These are phyloP conservation scores for Fulica atra DNA, from an alignment of 2,113 vertebrate species.

Conservation along the genomic window DNA sequence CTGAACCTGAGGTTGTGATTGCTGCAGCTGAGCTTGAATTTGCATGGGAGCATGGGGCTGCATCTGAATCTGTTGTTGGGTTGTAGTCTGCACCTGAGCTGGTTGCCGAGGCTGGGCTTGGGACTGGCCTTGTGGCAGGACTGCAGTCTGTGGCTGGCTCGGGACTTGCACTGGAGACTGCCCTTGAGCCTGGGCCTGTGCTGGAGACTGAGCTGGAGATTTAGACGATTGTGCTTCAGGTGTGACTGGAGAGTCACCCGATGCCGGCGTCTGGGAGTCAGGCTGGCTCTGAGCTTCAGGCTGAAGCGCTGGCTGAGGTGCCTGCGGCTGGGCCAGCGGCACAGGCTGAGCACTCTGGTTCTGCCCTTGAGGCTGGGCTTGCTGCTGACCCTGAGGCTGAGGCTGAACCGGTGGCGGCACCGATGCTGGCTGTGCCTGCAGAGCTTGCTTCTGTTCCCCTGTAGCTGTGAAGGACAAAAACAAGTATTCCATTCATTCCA, in stretches of 20 bases:
- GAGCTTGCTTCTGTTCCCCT: constrained; percentile 71
- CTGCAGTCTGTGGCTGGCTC: constrained; percentile 57
- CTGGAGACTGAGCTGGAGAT: constrained; percentile 69
- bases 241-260: constrained; percentile 29
- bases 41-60: constrained; percentile 76
- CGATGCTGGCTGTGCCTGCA: constrained; percentile 33
- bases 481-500: neutral
- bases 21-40: constrained; percentile 81
- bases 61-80: constrained; percentile 68
- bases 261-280: constrained; percentile 53
- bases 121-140: constrained; percentile 72
- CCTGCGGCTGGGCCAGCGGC: constrained; percentile 53
- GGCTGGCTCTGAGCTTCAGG: constrained; percentile 63
- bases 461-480: constrained; percentile 63
- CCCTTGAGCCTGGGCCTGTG: constrained; percentile 78
- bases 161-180: constrained; percentile 65
- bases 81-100: constrained; percentile 72
- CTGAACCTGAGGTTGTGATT: constrained; percentile 71
- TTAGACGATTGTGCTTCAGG: constrained; percentile 69
- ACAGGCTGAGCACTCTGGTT: constrained; percentile 57
- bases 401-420: constrained; percentile 42
- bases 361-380: constrained; percentile 72
- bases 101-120: constrained; percentile 75
- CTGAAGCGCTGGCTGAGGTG: constrained; percentile 54
- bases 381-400: constrained; percentile 60